Conservation (phyloP, 2,888 invertebrate genomes). For the Spatulosminthurus flaviceps region DNA sequence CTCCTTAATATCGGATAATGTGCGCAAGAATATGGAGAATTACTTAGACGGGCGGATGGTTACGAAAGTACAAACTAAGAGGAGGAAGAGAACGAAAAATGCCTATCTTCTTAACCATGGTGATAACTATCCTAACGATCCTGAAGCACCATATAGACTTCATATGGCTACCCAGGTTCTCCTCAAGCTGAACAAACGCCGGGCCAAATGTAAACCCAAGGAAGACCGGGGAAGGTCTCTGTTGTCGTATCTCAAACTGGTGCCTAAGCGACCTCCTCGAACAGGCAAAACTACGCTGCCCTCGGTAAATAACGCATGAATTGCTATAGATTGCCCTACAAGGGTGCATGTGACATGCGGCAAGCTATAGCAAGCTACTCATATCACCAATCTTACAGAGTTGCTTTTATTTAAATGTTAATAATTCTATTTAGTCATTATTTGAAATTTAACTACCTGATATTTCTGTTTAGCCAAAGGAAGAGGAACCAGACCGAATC, state of each 20-base stretch:
- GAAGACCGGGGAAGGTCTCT: conserved; percentile 61
- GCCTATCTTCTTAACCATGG: conserved; percentile 62
- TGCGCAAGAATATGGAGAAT: conserved; percentile 62
- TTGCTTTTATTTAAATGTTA: too few species aligned
- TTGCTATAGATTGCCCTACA: background rate
- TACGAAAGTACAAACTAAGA: conserved; percentile 44
- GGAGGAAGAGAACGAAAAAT: conserved; percentile 59
- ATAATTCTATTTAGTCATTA: too few species aligned
- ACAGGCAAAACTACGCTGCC: conserved; percentile 51
- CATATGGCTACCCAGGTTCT: conserved; percentile 63
- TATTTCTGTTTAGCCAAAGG: conserved; percentile 12
- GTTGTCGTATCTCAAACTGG: conserved; percentile 61
- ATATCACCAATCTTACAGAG: too few species aligned
- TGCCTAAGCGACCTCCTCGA: conserved; percentile 58
- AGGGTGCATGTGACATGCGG: background rate
- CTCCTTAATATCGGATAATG: conserved; percentile 61
- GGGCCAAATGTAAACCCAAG: conserved; percentile 61
- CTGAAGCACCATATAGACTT: conserved; percentile 60
- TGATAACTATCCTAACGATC: conserved; percentile 63
- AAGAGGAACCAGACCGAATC: conserved; percentile 16
- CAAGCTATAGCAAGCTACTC: too few species aligned
- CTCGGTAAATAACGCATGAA: conserved; percentile 8
- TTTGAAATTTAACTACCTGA: too few species aligned
- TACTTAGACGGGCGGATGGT: conserved; percentile 60
- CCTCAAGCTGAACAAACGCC: conserved; percentile 60